Conservation (phyloP, 2,113 vertebrate genomes). For the Thalassoma bifasciatum region DNA sequence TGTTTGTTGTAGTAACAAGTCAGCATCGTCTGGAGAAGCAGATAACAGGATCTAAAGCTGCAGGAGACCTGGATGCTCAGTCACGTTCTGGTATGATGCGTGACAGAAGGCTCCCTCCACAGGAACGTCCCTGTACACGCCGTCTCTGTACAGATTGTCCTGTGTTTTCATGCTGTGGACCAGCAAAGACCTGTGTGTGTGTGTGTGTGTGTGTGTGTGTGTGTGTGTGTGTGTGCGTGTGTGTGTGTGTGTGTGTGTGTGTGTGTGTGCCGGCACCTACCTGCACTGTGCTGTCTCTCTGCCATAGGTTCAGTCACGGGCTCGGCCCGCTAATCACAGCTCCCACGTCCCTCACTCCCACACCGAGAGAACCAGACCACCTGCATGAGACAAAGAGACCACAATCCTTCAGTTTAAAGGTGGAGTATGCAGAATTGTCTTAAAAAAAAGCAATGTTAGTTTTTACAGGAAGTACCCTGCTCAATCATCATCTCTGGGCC, state of each 20-base stretch:
- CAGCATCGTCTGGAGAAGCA: neutral
- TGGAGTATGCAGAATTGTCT: too few species aligned
- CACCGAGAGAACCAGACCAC: conserved; percentile 37
- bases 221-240: neutral
- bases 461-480: too few species aligned
- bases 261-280: conserved; percentile 46
- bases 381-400: conserved; percentile 47
- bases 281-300: conserved; percentile 67
- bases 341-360: conserved; percentile 27
- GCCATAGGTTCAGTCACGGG: conserved; percentile 71
- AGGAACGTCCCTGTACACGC: neutral
- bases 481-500: too few species aligned
- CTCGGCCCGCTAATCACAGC: conserved; percentile 45
- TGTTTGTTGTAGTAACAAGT: neutral
- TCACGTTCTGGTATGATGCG: neutral
- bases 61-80: neutral
- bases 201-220: neutral
- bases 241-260: neutral
- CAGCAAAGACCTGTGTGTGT: neutral
- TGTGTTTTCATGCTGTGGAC: neutral
- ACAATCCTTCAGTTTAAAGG: neutral
- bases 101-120: conserved; percentile 6
- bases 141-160: neutral
- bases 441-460: too few species aligned
- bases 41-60: neutral